Conservation (phyloP, 1,140 invertebrate genomes). For the Pinna nobilis region DNA sequence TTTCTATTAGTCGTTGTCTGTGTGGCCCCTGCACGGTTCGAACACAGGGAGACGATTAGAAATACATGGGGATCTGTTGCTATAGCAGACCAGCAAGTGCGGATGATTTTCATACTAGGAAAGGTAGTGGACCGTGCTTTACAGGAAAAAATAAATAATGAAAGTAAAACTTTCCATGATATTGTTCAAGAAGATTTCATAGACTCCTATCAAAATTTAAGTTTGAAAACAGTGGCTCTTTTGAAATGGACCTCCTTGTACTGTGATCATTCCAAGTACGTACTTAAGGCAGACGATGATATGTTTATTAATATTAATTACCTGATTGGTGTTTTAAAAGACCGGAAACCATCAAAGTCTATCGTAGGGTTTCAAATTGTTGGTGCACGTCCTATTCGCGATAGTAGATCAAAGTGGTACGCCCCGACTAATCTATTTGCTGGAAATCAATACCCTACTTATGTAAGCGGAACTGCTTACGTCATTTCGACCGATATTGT, state of each 20-base stretch:
- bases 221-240: slow-evolving; percentile 88
- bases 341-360: slow-evolving; percentile 24
- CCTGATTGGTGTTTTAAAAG: slow-evolving; percentile 24
- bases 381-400: slow-evolving; percentile 39
- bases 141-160: slow-evolving; percentile 77
- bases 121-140: slow-evolving; percentile 71
- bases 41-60: slow-evolving; percentile 29
- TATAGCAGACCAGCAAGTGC: slow-evolving; percentile 16
- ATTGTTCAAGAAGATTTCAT: slow-evolving; percentile 87
- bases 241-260: slow-evolving; percentile 85
- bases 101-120: slow-evolving; percentile 80
- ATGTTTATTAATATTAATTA: slow-evolving; percentile 74
- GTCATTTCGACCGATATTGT: slow-evolving; percentile 64
- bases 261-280: slow-evolving; percentile 76
- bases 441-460: slow-evolving; percentile 61
- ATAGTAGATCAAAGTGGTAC: slow-evolving; percentile 72
- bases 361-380: slow-evolving; percentile 32
- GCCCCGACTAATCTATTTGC: slow-evolving; percentile 63
- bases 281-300: slow-evolving; percentile 77
- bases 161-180: slow-evolving; percentile 80
- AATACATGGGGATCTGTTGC: slow-evolving; percentile 38
- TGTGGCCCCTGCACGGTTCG: slow-evolving; percentile 12
- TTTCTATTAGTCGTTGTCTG: slow-evolving; percentile 27
- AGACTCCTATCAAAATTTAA: slow-evolving; percentile 88
- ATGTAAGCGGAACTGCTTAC: slow-evolving; percentile 70